These are phyloP conservation scores for Ochropacha duplaris DNA, from an alignment of 2,888 invertebrate genomes.

Conservation along the genomic window DNA sequence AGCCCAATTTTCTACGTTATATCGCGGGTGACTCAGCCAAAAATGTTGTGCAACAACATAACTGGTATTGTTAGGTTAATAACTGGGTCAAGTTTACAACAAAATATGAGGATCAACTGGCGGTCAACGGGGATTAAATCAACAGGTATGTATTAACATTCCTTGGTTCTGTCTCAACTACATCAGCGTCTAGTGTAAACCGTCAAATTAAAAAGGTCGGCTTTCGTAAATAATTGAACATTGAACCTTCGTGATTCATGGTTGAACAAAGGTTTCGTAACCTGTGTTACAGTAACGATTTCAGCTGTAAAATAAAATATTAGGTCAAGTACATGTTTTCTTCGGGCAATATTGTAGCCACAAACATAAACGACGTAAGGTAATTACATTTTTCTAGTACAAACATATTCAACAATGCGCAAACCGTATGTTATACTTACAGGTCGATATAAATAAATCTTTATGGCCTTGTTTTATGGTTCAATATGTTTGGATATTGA, in stretches of 20 bases:
- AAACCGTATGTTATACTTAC: background rate
- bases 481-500: background rate
- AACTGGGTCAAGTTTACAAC: slow-evolving; percentile 69
- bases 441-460: background rate
- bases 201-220: background rate
- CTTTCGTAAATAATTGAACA: background rate
- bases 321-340: background rate
- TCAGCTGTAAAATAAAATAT: background rate
- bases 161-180: background rate
- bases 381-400: background rate
- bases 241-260: slow-evolving; percentile 4
- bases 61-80: slow-evolving; percentile 51
- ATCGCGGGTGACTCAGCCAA: slow-evolving; percentile 49
- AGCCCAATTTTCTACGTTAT: slow-evolving; percentile 44
- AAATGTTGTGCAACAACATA: slow-evolving; percentile 62
- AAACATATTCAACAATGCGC: background rate
- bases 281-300: background rate
- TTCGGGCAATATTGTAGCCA: background rate
- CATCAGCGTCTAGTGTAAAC: background rate
- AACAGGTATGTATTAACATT: background rate
- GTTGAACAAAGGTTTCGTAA: background rate
- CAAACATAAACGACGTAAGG: background rate
- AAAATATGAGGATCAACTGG: slow-evolving; percentile 5
- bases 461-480: background rate
- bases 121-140: background rate